Evolutionary conservation across 1,140 invertebrate genomes (phyloP).

Genomic region (Caenorhabditis briggsae): DNA sequence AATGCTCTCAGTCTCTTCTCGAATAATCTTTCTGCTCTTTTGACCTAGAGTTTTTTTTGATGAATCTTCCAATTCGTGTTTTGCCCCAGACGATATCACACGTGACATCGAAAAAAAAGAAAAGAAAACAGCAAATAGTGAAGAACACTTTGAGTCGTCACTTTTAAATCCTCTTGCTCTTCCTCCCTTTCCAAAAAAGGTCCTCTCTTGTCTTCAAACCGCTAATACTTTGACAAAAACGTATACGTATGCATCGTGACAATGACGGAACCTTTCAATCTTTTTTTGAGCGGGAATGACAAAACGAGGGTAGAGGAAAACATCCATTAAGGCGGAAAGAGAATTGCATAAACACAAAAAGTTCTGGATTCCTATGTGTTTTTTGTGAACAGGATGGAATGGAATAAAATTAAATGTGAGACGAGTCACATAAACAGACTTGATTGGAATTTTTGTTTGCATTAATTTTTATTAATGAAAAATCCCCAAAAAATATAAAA

Average conservation of each 20-base stretch:
- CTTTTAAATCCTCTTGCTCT: constrained; percentile 41
- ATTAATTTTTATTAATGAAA: not conserved
- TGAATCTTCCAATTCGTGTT: not conserved
- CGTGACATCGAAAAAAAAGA: constrained; percentile 8
- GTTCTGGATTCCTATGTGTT: not conserved
- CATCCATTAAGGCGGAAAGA: not conserved
- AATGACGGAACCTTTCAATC: constrained; percentile 15
- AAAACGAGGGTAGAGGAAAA: not conserved
- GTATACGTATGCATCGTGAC: constrained; percentile 27
- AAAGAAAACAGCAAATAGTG: not conserved
- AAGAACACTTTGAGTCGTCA: constrained; percentile 41
- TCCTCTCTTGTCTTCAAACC: constrained; percentile 9
- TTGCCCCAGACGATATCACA: constrained; percentile 44
- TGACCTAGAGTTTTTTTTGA: no score
- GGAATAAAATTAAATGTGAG: no score
- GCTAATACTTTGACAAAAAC: constrained; percentile 31
- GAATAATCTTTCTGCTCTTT: no score
- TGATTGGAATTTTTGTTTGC: constrained; percentile 18
- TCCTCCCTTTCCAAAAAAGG: not conserved
- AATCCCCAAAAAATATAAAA: not conserved
- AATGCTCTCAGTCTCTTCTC: no score
- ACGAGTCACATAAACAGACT: constrained; percentile 35
- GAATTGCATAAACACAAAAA: constrained; percentile 5
- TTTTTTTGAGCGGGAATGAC: not conserved
- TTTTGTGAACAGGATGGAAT: no score